Evolutionary conservation across 2,113 vertebrate species (phyloP), one percentile per base, ranked within the genome.

Genomic region (Stigmatopora nigra): DNA sequence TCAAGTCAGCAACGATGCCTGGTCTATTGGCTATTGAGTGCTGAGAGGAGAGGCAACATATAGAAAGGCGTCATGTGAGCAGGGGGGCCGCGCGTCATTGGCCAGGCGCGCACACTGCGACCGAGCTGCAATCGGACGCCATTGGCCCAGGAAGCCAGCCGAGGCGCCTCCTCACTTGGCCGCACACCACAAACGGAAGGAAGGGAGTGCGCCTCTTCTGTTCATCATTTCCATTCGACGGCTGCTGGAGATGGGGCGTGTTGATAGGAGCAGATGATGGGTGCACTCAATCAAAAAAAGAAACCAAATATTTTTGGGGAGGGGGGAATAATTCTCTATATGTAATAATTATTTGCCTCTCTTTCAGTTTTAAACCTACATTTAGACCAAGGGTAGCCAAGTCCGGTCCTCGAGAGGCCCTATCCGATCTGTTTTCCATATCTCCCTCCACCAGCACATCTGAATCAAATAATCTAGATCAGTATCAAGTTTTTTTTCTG

Each of bases 51-150:
- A 77, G 84, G 86, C 85, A 84, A 89, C 81, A 86, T 71, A 84
- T 90, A 83, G 89, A 88, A 87, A 86, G 82, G 71, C 88, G 77
- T 95, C 94, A 97, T 84, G 94, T 95, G 95, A 92, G 87, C 80
- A 63, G 61, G 61, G 52, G 84, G 80, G 52, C 84, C 84, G 77
- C 25, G 60, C 76, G 84, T 90, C 65, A 96, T 96, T 97, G 94
- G 94, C 83, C 88, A 87, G 67, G 53, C 48, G 78, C 73, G 81
- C 80, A 82, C 45, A 81, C 89, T 87, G 68, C 84, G 88, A 92
- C 88, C 88, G 86, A 88, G 88, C 89, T 90, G 81, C 86, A 84
- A 31, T 84, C 84, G 89, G 77, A 88, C 87, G 87, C 91, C 80
- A 93, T 93, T 94, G 93, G 93, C 84, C 83, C 80, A 89, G 78